Evolutionary conservation across 2,113 vertebrate genomes (phyloP).

Genomic region (Phoxinus phoxinus): DNA sequence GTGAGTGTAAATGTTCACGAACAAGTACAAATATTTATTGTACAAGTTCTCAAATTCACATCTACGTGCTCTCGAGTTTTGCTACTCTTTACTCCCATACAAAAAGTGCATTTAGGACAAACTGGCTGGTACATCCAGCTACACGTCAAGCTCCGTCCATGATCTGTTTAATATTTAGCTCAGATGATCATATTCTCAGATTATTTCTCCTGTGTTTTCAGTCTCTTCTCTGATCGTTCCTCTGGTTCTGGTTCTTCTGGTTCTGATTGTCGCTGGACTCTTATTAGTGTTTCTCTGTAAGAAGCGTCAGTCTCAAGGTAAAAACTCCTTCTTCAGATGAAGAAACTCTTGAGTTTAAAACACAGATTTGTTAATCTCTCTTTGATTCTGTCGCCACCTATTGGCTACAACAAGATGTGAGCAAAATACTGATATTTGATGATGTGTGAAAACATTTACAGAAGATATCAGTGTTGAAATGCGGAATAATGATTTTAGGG

Average conservation of each 20-base stretch:
- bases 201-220: background rate
- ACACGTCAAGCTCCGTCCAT: background rate
- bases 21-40: too few species aligned
- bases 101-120: too few species aligned
- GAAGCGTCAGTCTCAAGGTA: background rate
- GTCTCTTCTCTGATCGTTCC: background rate
- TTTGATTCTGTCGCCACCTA: background rate
- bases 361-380: too few species aligned
- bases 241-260: conserved; percentile 23
- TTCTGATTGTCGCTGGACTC: background rate
- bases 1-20: too few species aligned
- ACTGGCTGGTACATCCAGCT: too few species aligned
- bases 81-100: too few species aligned
- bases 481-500: background rate
- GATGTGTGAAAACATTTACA: background rate
- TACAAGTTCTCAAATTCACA: too few species aligned
- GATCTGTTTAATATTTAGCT: background rate
- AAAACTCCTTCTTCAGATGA: background rate
- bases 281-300: background rate
- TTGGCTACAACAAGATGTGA: background rate
- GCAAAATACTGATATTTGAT: background rate
- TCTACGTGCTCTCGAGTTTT: too few species aligned
- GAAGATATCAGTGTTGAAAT: background rate
- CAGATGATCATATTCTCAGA: background rate
- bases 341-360: too few species aligned